Conservation (phyloP, 2,113 vertebrate species). For the Thunnus thynnus region DNA sequence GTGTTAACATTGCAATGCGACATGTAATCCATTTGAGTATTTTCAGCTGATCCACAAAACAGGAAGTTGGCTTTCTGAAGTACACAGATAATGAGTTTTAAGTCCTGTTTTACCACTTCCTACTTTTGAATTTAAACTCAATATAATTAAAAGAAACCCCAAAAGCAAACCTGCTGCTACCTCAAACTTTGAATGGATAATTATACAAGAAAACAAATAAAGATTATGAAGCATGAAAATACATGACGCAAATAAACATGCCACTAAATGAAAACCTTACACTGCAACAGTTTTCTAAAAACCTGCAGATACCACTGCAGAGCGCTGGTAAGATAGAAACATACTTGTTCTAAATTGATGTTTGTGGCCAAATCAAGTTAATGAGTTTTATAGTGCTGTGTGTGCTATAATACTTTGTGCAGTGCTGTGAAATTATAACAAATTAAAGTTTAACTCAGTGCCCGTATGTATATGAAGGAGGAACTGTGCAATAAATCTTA, state of each 20-base stretch:
- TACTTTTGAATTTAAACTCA: background rate
- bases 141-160: background rate
- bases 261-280: no score
- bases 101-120: conserved; percentile 15
- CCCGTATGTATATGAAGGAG: background rate
- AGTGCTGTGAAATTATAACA: background rate
- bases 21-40: background rate
- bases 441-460: background rate
- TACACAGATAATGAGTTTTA: background rate
- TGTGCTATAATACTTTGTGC: background rate
- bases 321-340: no score
- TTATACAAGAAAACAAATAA: background rate
- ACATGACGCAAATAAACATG: background rate
- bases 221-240: no score
- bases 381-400: no score
- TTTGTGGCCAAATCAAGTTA: no score
- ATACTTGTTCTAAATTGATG: no score
- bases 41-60: background rate
- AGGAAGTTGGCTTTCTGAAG: conserved; percentile 7
- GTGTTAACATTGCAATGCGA: background rate
- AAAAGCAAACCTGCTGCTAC: background rate
- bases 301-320: no score
- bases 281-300: no score
- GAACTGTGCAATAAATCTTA: background rate
- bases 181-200: background rate